Percentiles rank a stretch among this genome's conserved stretches.
Conservation (phyloP, 2,113 vertebrate species). For the Muntiacus muntjak region DNA sequence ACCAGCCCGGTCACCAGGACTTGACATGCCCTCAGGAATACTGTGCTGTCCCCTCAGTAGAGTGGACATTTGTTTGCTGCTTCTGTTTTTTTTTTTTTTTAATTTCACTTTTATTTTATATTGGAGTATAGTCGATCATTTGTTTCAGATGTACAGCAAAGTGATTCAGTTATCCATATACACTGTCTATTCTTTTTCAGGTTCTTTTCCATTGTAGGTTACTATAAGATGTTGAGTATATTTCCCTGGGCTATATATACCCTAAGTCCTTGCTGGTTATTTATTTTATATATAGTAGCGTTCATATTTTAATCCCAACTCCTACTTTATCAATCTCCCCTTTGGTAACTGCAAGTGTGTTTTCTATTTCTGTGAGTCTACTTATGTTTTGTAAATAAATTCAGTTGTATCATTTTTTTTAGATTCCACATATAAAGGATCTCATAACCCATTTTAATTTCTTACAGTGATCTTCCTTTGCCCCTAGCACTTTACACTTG, state of each 20-base stretch:
- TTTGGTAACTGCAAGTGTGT: neutral
- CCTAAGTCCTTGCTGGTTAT: neutral
- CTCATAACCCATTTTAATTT: conserved; percentile 53
- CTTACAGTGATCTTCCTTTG: conserved; percentile 82
- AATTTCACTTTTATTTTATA: neutral
- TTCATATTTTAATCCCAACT: neutral
- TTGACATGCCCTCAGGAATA: neutral
- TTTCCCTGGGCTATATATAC: neutral
- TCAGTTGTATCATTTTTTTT: neutral
- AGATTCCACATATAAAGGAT: neutral
- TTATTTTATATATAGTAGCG: neutral
- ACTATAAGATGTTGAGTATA: neutral
- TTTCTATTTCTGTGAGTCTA: neutral
- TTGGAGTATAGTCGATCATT: neutral
- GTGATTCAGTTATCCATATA: neutral
- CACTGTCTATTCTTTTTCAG: neutral
- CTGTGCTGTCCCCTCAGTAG: neutral
- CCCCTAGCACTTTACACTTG: neutral
- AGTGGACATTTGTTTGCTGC: neutral
- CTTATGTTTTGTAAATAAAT: neutral
- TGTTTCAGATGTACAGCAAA: neutral
- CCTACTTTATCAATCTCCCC: neutral
- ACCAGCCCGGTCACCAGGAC: neutral
- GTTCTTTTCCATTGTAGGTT: neutral
- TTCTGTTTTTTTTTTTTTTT: neutral